phyloP scores from a whole-genome alignment of 53 echinoderm and acorn worm species.

The Pentamera pediparva region DNA sequence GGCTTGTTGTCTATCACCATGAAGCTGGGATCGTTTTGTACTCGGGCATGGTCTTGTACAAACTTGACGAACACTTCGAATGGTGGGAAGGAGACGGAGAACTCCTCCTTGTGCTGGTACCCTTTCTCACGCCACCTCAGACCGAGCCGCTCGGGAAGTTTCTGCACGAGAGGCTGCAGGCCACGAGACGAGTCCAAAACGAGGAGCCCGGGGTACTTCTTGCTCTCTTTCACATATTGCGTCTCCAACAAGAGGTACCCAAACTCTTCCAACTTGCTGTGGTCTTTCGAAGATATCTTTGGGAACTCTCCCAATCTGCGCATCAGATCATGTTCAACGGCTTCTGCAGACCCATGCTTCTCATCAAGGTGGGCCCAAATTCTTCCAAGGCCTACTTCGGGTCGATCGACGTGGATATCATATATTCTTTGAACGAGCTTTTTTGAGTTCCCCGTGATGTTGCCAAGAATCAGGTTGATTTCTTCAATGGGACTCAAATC shows the following conservation, averaged over 20 bases:
- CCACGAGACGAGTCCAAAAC: conserved; percentile 49
- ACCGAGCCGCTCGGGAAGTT: conserved; percentile 43
- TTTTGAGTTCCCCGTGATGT: conserved; percentile 38
- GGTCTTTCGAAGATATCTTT: conserved; percentile 33
- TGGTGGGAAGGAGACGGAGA: conserved; percentile 36
- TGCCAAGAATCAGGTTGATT: conserved; percentile 48
- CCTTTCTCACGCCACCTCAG: conserved; percentile 44
- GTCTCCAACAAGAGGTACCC: conserved; percentile 50
- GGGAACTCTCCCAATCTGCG: conserved; percentile 40
- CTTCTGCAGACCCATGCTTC: conserved; percentile 53
- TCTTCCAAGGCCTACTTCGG: conserved; percentile 40
- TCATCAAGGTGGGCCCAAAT: conserved; percentile 44
- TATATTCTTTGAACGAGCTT: conserved; percentile 39
- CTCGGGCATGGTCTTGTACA: conserved; percentile 47
- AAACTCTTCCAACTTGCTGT: conserved; percentile 49
- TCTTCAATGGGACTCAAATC: conserved; percentile 47
- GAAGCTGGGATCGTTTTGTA: conserved; percentile 57
- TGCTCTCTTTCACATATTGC: conserved; percentile 44
- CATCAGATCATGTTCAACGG: conserved; percentile 45
- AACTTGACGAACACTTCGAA: conserved; percentile 52
- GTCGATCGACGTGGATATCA: conserved; percentile 50
- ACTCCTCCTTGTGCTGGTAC: conserved; percentile 42
- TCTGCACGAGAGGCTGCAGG: conserved; percentile 47
- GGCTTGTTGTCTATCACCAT: conserved; percentile 25
- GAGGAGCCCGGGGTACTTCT: conserved; percentile 35